Evolutionary conservation across 2,888 invertebrate species (phyloP).

Genomic region (Cryptus armator): DNA sequence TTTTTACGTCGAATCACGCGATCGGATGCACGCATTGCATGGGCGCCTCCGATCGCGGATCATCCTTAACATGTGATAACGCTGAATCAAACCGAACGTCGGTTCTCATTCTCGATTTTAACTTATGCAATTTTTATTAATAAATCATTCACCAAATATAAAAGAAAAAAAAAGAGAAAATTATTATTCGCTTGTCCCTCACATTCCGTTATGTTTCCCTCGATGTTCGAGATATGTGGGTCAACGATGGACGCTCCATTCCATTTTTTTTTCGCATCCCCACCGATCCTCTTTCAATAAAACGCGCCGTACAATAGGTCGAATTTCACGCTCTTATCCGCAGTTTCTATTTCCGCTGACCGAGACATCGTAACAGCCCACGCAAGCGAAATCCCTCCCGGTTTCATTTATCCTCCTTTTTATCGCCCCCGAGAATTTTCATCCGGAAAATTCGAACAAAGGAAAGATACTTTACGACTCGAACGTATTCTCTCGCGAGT

Average conservation of each 20-base stretch:
- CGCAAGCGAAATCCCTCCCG: not conserved
- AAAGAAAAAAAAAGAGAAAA: slow-evolving; percentile 29
- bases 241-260: not conserved
- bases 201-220: not conserved
- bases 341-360: slow-evolving; percentile 40
- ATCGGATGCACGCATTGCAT: not conserved
- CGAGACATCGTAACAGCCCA: slow-evolving; percentile 1
- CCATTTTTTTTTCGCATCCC: too few relatives aligned
- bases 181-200: not conserved
- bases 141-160: slow-evolving; percentile 65
- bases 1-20: slow-evolving; percentile 62
- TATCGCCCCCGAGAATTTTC: not conserved
- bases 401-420: slow-evolving; percentile 3
- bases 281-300: slow-evolving; percentile 7
- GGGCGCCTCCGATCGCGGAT: slow-evolving; percentile 35
- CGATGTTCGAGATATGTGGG: not conserved
- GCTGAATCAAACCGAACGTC: slow-evolving; percentile 51
- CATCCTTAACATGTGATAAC: slow-evolving; percentile 67
- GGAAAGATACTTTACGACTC: not conserved
- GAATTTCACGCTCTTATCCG: slow-evolving; percentile 37
- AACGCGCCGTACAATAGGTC: slow-evolving; percentile 27
- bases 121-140: slow-evolving; percentile 65
- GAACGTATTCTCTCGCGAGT: not conserved
- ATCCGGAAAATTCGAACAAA: slow-evolving; percentile 25
- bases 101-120: slow-evolving; percentile 60